Evolutionary conservation across 2,888 invertebrate species (phyloP), one percentile per base, ranked within the genome.

Genomic region (Mellilla xanthometata): DNA sequence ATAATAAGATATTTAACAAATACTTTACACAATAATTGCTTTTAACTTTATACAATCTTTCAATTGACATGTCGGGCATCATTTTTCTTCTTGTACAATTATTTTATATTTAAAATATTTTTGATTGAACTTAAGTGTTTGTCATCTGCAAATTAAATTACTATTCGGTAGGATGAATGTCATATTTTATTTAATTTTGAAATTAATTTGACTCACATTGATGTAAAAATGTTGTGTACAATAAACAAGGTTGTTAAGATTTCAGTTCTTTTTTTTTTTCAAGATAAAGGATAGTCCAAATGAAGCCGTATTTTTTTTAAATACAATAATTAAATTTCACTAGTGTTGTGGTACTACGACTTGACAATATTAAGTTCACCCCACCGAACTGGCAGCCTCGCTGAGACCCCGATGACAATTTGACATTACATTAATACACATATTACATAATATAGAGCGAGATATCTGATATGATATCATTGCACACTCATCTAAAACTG

Each of bases 31-130:
- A 56, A 62, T 61, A 58, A 66, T 63, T 79, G 76, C 65, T 65
- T 73, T 77, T 75, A 56, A 77, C 73, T 84, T 77, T 85, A 76
- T 84, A 85, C 85, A 86, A 63, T 80, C 80, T 69, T 76, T 81
- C 82, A 87, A 88, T 88, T 88, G 88, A 88, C 88, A 81, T 83
- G 67, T 84, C 80, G 86, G 88, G 88, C 79, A 46, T 72, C 79
- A 77, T 87, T 81, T 66, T 80, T n/a, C n/a, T 70, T 81, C 83
- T 82, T 84, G 80, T 85, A 88, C 84, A 85, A 80, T 79, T 80
- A 82, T 65, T 69, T 60, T 76, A 50, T 33, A 49, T 47, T 33
- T 32, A 42, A 45, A 31, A 40, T 34, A 33, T 49, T 40, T 39
- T 46, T 32, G 19, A 34, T 43, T 36, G 24, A 54, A 56, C 38